These are phyloP conservation scores for Sarcophaga rosellei DNA, from an alignment of 2,888 invertebrate genomes.

Conservation along the genomic window DNA sequence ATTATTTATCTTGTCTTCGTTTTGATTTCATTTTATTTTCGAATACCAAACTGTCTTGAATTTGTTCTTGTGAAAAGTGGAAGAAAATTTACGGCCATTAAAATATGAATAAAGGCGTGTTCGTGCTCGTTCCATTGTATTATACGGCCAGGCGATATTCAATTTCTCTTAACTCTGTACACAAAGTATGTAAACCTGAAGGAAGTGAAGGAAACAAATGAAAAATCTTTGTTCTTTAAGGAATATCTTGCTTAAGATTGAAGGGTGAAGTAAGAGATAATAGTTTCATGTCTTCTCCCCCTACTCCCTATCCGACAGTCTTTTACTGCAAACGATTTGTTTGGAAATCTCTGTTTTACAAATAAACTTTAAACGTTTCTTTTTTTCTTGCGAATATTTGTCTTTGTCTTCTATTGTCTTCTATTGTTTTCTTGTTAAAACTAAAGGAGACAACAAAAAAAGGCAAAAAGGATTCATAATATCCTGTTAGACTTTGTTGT, in stretches of 20 bases:
- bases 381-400: not conserved
- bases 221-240: slow-evolving; percentile 5
- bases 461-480: slow-evolving; percentile 13
- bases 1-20: too few species aligned
- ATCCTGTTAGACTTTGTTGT: slow-evolving; percentile 16
- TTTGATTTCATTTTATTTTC: not conserved
- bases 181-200: not conserved
- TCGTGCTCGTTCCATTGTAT: slow-evolving; percentile 10
- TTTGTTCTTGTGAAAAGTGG: not conserved
- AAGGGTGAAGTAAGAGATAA: too few species aligned
- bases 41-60: slow-evolving; percentile 8
- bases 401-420: not conserved
- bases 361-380: not conserved
- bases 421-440: slow-evolving; percentile 1
- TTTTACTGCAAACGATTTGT: not conserved
- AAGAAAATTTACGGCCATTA: not conserved
- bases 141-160: not conserved
- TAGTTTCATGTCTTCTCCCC: too few species aligned
- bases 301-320: too few species aligned
- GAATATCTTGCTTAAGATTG: too few species aligned
- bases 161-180: not conserved
- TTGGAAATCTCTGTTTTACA: not conserved
- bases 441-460: not conserved
- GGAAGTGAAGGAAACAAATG: not conserved
- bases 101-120: not conserved